phyloP scores from a whole-genome alignment of 2,888 invertebrate species.

The Camponotus fellah region DNA sequence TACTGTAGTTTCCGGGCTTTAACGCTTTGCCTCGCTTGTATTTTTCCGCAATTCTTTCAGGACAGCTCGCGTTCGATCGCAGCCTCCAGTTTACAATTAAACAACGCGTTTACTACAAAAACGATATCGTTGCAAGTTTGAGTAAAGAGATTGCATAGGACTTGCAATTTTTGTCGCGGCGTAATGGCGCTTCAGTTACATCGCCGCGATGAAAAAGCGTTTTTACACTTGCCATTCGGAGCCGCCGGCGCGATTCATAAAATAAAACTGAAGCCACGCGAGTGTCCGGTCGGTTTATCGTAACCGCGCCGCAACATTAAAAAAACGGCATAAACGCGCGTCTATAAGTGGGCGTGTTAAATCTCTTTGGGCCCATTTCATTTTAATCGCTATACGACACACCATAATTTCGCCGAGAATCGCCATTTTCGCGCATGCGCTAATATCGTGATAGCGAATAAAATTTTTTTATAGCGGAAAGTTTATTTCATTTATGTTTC shows the following conservation, averaged over 20 bases:
- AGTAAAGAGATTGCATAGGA: conserved; percentile 27
- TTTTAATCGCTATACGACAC: conserved; percentile 26
- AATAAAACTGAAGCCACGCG: conserved; percentile 32
- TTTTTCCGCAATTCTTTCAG: conserved; percentile 38
- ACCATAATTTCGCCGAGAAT: conserved; percentile 27
- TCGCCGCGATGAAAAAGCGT: conserved; percentile 4
- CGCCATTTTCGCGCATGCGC: conserved; percentile 28
- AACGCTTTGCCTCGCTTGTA: background rate
- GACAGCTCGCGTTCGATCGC: conserved; percentile 30
- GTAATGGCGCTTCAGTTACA: conserved; percentile 26
- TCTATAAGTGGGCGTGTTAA: conserved; percentile 24
- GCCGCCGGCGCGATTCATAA: conserved; percentile 38
- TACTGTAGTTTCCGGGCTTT: background rate
- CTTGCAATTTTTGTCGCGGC: conserved; percentile 31
- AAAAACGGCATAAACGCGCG: conserved; percentile 20
- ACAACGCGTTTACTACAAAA: conserved; percentile 36
- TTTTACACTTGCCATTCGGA: conserved; percentile 34
- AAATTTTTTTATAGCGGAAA: conserved; percentile 34
- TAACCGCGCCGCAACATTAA: conserved; percentile 11
- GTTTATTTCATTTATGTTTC: conserved; percentile 29
- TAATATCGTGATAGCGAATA: conserved; percentile 24
- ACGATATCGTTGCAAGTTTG: background rate
- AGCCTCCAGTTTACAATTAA: conserved; percentile 41
- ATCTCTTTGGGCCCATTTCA: conserved; percentile 36
- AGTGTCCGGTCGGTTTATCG: conserved; percentile 42